Evolutionary conservation across 37 sponge, comb jelly and placozoan species (phyloP).

Genomic region (Aplysina aerophoba): DNA sequence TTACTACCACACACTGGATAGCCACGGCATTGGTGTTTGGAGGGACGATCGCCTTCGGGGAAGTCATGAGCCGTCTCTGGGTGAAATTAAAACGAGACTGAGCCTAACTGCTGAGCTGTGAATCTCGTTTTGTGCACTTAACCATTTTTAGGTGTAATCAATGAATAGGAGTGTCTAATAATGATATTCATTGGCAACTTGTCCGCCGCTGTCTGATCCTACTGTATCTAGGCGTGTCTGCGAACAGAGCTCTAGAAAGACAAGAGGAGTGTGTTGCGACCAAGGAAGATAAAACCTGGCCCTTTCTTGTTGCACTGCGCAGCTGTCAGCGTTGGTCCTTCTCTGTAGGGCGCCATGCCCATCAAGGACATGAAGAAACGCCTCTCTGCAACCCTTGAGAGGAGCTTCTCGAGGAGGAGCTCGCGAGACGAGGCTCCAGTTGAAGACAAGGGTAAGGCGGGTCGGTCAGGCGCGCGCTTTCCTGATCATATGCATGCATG

Average conservation of each 20-base stretch:
- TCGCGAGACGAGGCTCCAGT: constrained; percentile 50
- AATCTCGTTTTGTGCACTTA: not conserved
- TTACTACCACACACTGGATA: constrained; percentile 91
- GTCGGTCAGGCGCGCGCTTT: not conserved
- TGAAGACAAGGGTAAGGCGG: constrained; percentile 14
- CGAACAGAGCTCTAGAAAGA: no score
- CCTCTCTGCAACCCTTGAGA: constrained; percentile 43
- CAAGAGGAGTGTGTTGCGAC: no score
- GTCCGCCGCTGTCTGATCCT: not conserved
- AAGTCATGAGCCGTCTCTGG: not conserved
- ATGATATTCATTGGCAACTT: constrained; percentile 12
- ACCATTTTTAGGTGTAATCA: constrained; percentile 6
- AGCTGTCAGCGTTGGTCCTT: no score
- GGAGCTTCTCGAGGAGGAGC: constrained; percentile 45
- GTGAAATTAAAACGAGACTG: not conserved
- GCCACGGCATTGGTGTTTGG: constrained; percentile 82
- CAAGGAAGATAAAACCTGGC: no score
- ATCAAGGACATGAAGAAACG: constrained; percentile 42
- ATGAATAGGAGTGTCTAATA: not conserved
- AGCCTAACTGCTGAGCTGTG: not conserved
- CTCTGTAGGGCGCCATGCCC: not conserved
- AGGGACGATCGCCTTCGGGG: constrained; percentile 79
- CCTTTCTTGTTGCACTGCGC: no score
- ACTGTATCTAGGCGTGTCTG: constrained; percentile 23
- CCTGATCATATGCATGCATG: not conserved